Evolutionary conservation across 2,113 vertebrate species (phyloP).

Genomic region (Pao palembangensis): DNA sequence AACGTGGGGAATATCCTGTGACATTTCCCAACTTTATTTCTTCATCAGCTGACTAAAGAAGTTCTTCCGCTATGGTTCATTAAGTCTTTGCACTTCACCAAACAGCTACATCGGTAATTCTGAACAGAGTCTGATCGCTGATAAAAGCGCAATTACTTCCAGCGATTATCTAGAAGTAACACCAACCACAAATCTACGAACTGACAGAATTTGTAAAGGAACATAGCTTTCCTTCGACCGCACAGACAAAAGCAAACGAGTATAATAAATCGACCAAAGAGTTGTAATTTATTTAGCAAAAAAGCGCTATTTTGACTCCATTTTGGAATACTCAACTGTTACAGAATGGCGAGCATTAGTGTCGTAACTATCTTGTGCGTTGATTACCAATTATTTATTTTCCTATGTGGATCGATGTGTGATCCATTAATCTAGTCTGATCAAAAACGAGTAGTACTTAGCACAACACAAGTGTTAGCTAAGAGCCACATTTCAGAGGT

Average conservation of each 20-base stretch:
- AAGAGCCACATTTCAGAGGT: constrained; percentile 29
- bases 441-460: neutral
- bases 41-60: constrained; percentile 68
- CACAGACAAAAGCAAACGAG: constrained; percentile 62
- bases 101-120: neutral
- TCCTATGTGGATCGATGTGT: neutral
- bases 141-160: neutral
- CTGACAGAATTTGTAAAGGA: neutral
- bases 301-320: neutral
- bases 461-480: constrained; percentile 8
- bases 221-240: too few species aligned
- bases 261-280: neutral
- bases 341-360: neutral
- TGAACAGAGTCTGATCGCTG: neutral
- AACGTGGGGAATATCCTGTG: neutral
- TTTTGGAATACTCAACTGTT: neutral
- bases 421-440: constrained; percentile 29
- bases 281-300: neutral
- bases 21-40: neutral
- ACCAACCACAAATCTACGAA: too few species aligned
- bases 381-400: neutral
- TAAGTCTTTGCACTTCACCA: neutral
- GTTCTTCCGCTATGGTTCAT: constrained; percentile 51
- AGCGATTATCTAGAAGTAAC: too few species aligned
- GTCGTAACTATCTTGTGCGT: too few species aligned